These are phyloP conservation scores for Coccyzus lansbergi DNA, from an alignment of 2,797 vertebrate genomes.

Conservation along the genomic window DNA sequence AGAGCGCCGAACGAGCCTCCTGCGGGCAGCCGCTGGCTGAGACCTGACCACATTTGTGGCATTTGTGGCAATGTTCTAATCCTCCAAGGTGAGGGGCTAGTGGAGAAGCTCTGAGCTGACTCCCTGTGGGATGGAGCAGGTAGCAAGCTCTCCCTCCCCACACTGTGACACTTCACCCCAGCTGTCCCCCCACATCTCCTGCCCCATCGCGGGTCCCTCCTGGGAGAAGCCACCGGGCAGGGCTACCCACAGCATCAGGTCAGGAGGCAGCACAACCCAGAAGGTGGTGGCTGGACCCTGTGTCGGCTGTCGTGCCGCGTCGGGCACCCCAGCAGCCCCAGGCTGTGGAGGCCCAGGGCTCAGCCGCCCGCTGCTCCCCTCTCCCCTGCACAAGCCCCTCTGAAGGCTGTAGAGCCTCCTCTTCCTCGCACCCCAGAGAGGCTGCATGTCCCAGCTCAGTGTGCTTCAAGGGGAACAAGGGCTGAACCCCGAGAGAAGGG, in stretches of 20 bases:
- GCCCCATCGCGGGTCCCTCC: neutral
- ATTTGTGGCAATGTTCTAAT: neutral
- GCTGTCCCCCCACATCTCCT: fast-evolving
- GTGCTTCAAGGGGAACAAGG: fast-evolving
- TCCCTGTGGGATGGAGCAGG: neutral
- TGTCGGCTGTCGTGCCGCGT: neutral
- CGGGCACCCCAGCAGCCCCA: neutral
- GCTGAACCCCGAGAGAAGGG: neutral
- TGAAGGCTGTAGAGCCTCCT: neutral
- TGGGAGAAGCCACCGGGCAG: neutral
- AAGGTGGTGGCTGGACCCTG: neutral
- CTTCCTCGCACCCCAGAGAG: neutral
- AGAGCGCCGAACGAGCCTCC: neutral
- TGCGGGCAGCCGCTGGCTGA: constrained; percentile 22
- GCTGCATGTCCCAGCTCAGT: neutral
- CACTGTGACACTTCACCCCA: neutral
- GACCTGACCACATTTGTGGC: neutral
- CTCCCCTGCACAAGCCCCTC: neutral
- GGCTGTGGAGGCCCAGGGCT: fast-evolving
- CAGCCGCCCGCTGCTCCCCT: neutral
- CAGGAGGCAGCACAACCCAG: neutral
- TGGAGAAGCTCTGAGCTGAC: neutral
- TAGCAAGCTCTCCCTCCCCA: neutral
- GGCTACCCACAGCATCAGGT: neutral
- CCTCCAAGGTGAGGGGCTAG: neutral